These are phyloP conservation scores for Sebastes trivittatus DNA, from an alignment of 2,797 vertebrate species.

Conservation along the genomic window DNA sequence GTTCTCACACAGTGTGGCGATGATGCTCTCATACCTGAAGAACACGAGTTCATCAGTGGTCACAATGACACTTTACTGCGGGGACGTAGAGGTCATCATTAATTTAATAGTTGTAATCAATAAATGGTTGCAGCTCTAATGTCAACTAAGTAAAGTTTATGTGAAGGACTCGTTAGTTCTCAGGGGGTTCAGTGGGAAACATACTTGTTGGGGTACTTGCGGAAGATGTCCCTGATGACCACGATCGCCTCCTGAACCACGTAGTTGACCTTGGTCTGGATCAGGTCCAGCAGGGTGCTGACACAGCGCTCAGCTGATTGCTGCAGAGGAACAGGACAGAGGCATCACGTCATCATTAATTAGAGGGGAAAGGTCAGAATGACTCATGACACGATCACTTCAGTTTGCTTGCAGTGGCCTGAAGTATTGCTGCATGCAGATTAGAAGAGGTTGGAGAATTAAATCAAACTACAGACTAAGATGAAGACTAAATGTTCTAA, in stretches of 20 bases:
- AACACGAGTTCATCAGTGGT: neutral
- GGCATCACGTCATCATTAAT: neutral
- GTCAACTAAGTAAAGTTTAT: neutral
- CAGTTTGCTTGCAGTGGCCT: neutral
- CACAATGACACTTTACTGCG: neutral
- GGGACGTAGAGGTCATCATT: neutral
- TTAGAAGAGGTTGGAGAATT: neutral
- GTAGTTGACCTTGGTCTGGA: constrained; percentile 98
- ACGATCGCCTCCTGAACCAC: constrained; percentile 98
- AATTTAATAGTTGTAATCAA: too few species aligned
- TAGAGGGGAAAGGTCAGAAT: neutral
- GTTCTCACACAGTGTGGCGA: constrained; percentile 97
- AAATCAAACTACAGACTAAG: neutral
- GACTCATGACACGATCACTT: neutral
- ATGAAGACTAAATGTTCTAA: neutral
- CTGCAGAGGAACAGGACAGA: constrained; percentile 67
- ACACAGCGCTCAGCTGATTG: constrained; percentile 98
- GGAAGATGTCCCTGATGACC: constrained; percentile 98
- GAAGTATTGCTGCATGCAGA: neutral
- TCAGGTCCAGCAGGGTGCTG: constrained; percentile 94
- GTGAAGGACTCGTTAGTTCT: neutral
- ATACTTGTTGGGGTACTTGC: constrained; percentile 99
- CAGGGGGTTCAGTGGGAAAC: constrained; percentile 37
- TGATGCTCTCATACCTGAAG: constrained; percentile 94
- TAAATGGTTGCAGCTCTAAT: too few species aligned